Percentiles rank a stretch among this genome's conserved stretches.
phyloP scores from a whole-genome alignment of 2,888 invertebrate genomes.

The Ophion ellenae region DNA sequence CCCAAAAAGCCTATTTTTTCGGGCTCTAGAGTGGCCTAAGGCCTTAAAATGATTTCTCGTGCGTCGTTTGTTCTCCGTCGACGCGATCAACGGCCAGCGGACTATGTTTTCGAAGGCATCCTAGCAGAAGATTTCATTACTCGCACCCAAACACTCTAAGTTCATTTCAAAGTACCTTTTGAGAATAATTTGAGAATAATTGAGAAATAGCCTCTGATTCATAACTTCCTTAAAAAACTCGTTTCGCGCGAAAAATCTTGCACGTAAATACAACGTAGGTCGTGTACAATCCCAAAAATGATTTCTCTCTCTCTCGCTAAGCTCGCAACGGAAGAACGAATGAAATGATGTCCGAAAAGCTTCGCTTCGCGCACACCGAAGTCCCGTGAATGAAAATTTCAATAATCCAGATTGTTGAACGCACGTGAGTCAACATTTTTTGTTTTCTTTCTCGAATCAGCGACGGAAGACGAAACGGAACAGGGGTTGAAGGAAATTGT shows the following conservation, averaged over 20 bases:
- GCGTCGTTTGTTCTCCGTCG: not conserved
- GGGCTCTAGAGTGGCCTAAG: no score
- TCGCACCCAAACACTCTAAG: not conserved
- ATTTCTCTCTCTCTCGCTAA: not conserved
- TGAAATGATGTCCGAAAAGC: not conserved
- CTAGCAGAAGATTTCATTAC: not conserved
- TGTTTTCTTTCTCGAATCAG: constrained; percentile 6
- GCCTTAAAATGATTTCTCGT: not conserved
- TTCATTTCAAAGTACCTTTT: not conserved
- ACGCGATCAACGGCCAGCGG: not conserved
- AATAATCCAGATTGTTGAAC: not conserved
- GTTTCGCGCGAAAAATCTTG: not conserved
- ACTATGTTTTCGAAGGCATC: not conserved
- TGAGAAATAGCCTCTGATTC: not conserved
- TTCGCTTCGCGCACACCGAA: not conserved
- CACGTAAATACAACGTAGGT: not conserved
- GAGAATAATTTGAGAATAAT: no score
- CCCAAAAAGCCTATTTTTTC: no score
- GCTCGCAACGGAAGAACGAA: not conserved
- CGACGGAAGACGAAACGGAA: constrained; percentile 19
- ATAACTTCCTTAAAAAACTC: not conserved
- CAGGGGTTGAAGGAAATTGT: constrained; percentile 54
- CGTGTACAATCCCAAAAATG: not conserved
- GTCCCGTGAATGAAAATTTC: not conserved
- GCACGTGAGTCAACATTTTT: not conserved